Evolutionary conservation across 2,888 invertebrate species (phyloP), one percentile per base, ranked within the genome.

Genomic region (Spodoptera exigua): DNA sequence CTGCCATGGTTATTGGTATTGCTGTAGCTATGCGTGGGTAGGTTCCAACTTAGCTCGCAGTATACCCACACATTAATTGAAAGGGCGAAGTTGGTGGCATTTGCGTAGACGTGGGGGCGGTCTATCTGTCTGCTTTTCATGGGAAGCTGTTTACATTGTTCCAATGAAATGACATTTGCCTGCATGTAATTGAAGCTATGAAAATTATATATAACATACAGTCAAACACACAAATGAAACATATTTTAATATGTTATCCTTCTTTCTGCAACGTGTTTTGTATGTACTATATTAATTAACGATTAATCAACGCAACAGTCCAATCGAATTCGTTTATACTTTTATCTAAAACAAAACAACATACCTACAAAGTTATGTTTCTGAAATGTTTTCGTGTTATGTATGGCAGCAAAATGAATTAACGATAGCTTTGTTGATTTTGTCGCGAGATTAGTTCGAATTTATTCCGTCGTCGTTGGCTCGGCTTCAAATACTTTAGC

Each of bases 51-150:
- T 75, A 70, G 78, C 78, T 81, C 73, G 71, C 80, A 68, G 72
- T 78, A 83, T 78, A 79, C 85, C 86, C 84, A 83, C 84, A 84
- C 82, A 83, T 57, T 82, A 67, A 78, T 72, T 79, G 80, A 84
- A 86, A 87, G 85, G 85, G 81, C 82, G 76, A 80, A 81, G 77
- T 85, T 82, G 78, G 77, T 84, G 88, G 80, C 85, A 86, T 89
- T 89, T 87, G 77, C 80, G 78, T 64, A 84, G 79, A 80, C 74
- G 81, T 74, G 87, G 82, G 84, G 88, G 89, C 83, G 88, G 48
- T 54, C 16, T 34, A 64, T 65, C 73, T 74, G 79, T 80, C 81
- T 84, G 76, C 61, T 68, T 80, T 80, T 79, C 74, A 80, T 78
- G 70, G 80, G 63, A 61, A 45, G 55, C 63, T 74, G 51, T 16